Conservation (phyloP, 1,140 invertebrate genomes). For the Drosophila parvula region DNA sequence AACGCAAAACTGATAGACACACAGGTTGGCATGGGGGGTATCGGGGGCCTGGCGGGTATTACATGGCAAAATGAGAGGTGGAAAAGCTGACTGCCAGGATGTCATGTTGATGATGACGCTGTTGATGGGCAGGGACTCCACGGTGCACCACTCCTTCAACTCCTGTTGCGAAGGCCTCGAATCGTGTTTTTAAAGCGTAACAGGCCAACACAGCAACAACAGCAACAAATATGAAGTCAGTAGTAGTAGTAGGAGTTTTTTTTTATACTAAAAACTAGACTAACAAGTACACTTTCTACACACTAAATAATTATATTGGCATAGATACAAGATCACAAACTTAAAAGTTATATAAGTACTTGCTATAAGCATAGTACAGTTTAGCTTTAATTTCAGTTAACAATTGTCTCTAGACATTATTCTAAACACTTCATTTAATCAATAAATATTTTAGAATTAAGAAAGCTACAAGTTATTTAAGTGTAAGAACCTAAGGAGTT, state of each 20-base stretch:
- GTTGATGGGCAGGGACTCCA: constrained; percentile 30
- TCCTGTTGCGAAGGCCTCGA: constrained; percentile 32
- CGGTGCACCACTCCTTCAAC: constrained; percentile 8
- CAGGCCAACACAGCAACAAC: constrained; percentile 17
- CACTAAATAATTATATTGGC: background rate
- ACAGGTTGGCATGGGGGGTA: constrained; percentile 4
- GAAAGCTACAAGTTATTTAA: no score
- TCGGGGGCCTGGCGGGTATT: constrained; percentile 8
- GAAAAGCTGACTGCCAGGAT: constrained; percentile 36
- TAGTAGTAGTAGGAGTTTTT: background rate
- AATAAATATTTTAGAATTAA: no score
- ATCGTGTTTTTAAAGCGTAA: constrained; percentile 65
- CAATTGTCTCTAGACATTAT: no score
- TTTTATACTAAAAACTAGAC: background rate
- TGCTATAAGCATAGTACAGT: no score
- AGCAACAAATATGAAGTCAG: constrained; percentile 45
- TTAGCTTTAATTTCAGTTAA: no score
- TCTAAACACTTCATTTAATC: no score
- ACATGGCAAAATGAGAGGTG: constrained; percentile 17
- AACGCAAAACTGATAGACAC: constrained; percentile 44
- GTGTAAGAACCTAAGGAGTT: no score
- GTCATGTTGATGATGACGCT: constrained; percentile 51
- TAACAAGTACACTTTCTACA: background rate
- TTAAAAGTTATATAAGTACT: no score
- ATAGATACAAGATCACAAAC: no score